Evolutionary conservation across 2,797 vertebrate species (phyloP), one percentile per base, ranked within the genome.

Genomic region (Urosaurus nigricauda): DNA sequence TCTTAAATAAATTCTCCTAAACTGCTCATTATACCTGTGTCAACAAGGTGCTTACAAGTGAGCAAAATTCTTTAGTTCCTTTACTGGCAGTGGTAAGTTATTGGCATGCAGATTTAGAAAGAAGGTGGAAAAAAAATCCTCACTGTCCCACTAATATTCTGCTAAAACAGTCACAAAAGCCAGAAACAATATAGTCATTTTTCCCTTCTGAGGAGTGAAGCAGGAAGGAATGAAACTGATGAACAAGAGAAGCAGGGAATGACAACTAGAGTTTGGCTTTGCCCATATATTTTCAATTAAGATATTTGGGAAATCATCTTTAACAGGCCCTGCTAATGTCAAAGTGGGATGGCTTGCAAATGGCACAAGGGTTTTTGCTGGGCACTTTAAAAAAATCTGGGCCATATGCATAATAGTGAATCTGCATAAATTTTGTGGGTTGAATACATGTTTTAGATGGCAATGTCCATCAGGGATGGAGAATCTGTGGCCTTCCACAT

Each of bases 1-100:
- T 86, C 94, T 95, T 93, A 94, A 93, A 95, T 92, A 95, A 95
- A 96, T 95, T 94, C 92, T 95, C 93, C 93, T 94, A 94, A 95
- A 96, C 91, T 92, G 91, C 91, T 93, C 94, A 94, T 95, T 95
- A 92, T 92, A 90, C 90, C 92, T 96, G 90, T 94, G 94, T 95
- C 95, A 96, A 96, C 90, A 95, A 94, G 90, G 91, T 93, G 91
- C 94, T 95, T 93, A 86, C 84, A 91, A 68, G 90, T 53, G 89
- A 92, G 92, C 91, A 93, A 92, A 93, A 19, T 81, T 91, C 68
- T 60, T 70, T 24, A 24, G 75, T 86, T 90, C 63, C 80, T 85
- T 29, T 85, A n/a, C 37, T 56, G 5, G n/a, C 26, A 7, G 71
- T 88, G 35, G 21, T 68, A 83, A 43, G 82, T 65, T 24, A 81